Evolutionary conservation across 2,113 vertebrate genomes (phyloP), one percentile per base, ranked within the genome.

Genomic region (Leptodactylus fuscus): DNA sequence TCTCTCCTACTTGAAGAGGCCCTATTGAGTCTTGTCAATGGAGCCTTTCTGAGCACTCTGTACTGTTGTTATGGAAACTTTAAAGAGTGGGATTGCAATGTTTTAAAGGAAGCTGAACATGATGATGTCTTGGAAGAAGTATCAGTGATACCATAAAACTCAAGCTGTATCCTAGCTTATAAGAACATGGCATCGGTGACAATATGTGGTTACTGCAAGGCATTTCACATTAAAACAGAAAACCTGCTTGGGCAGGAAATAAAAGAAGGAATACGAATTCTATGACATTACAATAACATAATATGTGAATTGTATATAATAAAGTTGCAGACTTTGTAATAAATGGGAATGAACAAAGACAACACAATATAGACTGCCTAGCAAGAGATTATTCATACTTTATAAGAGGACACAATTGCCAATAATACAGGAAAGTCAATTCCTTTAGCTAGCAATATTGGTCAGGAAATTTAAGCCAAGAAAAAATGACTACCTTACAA

Each of bases 1-100:
- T 55, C 83, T 79, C 58, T 79, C 75, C 60, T 78, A 34, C 32
- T 58, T 60, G 12, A 81, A 73, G 76, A 60, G 84, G 24, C 77
- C 49, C 65, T 73, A 81, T 81, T 86, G 77, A 86, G 62, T 81
- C 16, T 11, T 58, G 65, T 81, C 77, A 86, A 86, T 74, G 76
- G 38, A 81, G 77, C 65, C 76, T 85, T 85, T 85, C 83, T 86
- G 24, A 71, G 77, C 24, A 2, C 76, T 81, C 36, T 15, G 84
- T 46, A 44, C 58, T 62, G 84, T 86, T 86, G 84, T 86, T 86
- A 86, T 86, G 84, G 84, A 86, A 81, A 86, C 84, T 81, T 79
- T 44, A 22, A 60, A 73, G 77, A 58, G 84, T 81, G 84, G 84
- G 76, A 81, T 73, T 86, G 77, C 76, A 86, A 86, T 86, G 84